Evolutionary conservation across 2,888 invertebrate genomes (phyloP).

Genomic region (Plagodis pulveraria): DNA sequence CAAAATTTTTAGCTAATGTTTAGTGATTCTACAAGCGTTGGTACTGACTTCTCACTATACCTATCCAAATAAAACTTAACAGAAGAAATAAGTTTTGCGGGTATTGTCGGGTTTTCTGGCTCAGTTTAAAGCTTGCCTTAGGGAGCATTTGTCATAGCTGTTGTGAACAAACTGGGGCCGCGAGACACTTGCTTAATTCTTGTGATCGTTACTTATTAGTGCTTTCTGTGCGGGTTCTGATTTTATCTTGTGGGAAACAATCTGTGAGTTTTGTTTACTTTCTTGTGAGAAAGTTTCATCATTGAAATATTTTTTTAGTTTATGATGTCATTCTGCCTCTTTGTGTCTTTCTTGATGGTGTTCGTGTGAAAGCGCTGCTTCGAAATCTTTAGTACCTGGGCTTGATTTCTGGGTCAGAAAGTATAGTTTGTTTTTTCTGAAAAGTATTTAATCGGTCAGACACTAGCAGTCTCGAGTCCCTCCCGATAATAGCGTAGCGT

Average conservation of each 20-base stretch:
- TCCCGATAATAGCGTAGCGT: too few relatives aligned
- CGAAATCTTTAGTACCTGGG: too few relatives aligned
- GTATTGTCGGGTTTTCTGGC: constrained; percentile 50
- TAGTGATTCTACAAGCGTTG: neutral
- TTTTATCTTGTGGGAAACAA: constrained; percentile 18
- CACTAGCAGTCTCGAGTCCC: too few relatives aligned
- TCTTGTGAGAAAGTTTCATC: neutral
- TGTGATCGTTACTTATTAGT: constrained; percentile 26
- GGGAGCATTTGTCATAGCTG: constrained; percentile 62
- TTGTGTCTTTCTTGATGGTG: too few relatives aligned
- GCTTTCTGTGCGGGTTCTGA: constrained; percentile 15
- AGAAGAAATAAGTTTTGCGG: constrained; percentile 55
- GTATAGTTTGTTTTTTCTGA: too few relatives aligned
- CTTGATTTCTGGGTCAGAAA: too few relatives aligned
- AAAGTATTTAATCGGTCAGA: too few relatives aligned
- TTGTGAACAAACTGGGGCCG: constrained; percentile 30
- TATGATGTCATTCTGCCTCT: too few relatives aligned
- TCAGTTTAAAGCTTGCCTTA: constrained; percentile 53
- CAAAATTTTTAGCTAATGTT: too few relatives aligned
- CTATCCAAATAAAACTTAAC: constrained; percentile 58
- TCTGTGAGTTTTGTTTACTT: constrained; percentile 17
- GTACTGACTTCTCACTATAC: constrained; percentile 13
- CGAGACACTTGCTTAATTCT: constrained; percentile 28
- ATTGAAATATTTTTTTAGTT: too few relatives aligned
- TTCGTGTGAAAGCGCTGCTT: too few relatives aligned